Base-by-base conservation (phyloP, 1,140 invertebrate genomes). In the Lordiphosa mommai region DNA sequence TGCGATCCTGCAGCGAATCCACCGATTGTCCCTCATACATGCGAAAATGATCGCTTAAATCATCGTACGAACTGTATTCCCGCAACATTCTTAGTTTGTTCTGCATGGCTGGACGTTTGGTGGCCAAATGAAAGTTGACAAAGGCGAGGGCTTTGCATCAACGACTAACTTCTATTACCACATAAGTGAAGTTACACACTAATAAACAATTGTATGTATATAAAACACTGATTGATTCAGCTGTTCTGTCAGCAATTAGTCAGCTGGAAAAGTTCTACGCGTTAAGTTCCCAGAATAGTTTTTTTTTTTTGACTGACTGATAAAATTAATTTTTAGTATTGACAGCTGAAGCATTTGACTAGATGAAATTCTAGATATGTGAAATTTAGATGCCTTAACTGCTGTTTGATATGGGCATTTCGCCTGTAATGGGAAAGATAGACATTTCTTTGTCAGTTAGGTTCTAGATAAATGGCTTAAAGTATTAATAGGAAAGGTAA, bases 51-150 rank as follows among this genome's bases (percentile, higher is more conserved):
- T 64, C 49, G 33, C 50, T 67, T n/a, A 80, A 57, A 41, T 80
- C 76, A 61, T 63, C 59, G 16, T 55, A 82, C n/a, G 76, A 80
- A 34, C 53, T 76, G 13, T 67, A 80, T 58, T 80, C 57, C 40
- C 71, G 61, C 23, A 65, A 8, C 37, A 68, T 34, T 37, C 52
- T 48, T 20, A 52, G 8, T 32, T 40, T 80, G 57, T 23, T 63
- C 76, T 57, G 76, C 67, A 59, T 61, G 20, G 20, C 6, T 20
- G 12, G 13, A 16, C 29, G 10, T 36, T 60, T 41, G 34, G 20
- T 4, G 2, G 16, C 4, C 17, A 47, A 68, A 36, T 68, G 47
- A 66, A 48, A 14, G n/a, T 20, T 12, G 9, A n/a, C 5, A 27
- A 8, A 4, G 8, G 2, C 43, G 17, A 0, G 6, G 12, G 14